phyloP scores from a whole-genome alignment of 2,888 invertebrate genomes.

The Entomobrya proxima region DNA sequence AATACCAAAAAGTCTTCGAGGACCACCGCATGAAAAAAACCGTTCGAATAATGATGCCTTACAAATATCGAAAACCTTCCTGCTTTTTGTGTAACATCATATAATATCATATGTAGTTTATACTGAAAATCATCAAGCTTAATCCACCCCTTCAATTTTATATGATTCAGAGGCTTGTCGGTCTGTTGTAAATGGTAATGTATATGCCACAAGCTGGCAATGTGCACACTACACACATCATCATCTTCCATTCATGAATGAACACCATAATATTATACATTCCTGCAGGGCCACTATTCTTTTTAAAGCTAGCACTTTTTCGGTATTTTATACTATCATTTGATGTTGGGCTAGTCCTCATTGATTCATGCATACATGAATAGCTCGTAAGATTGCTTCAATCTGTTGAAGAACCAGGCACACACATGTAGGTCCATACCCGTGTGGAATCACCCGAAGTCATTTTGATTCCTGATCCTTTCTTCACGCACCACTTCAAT shows the following conservation, averaged over 20 bases:
- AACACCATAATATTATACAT: conserved; percentile 16
- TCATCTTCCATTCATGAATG: conserved; percentile 20
- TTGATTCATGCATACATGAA: background rate
- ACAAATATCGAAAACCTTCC: background rate
- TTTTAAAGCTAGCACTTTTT: conserved; percentile 1
- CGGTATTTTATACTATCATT: background rate
- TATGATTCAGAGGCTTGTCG: conserved; percentile 1
- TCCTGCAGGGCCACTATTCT: background rate
- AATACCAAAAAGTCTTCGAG: conserved; percentile 45
- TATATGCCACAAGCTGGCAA: conserved; percentile 36
- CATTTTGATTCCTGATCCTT: conserved; percentile 25
- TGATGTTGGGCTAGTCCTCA: background rate
- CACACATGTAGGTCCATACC: background rate
- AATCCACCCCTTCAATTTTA: conserved; percentile 39
- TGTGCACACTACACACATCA: too few species aligned
- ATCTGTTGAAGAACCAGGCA: conserved; percentile 31
- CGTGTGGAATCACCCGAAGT: conserved; percentile 15
- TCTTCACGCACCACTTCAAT: conserved; percentile 11
- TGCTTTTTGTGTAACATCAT: background rate
- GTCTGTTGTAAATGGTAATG: conserved; percentile 26
- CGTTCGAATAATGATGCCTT: background rate
- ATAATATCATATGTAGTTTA: background rate
- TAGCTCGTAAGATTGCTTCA: background rate
- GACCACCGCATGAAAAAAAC: conserved; percentile 1
- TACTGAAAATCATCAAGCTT: background rate